Evolutionary conservation across 2,888 invertebrate genomes (phyloP).

Genomic region (Amorpha juglandis): DNA sequence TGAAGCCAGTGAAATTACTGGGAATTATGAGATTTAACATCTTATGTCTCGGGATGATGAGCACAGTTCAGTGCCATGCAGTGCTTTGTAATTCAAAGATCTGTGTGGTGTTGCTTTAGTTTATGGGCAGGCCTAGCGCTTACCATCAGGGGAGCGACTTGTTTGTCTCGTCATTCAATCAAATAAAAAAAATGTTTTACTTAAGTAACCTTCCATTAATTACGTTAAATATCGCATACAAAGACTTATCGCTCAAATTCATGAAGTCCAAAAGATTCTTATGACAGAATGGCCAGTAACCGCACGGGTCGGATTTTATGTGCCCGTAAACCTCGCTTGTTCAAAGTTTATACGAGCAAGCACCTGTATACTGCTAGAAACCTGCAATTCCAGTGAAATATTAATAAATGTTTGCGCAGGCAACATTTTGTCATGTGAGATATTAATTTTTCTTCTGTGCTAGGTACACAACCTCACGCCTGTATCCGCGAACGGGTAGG

Average conservation of each 20-base stretch:
- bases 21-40: no score
- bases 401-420: slow-evolving; percentile 20
- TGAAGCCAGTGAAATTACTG: no score
- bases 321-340: slow-evolving; percentile 16
- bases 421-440: slow-evolving; percentile 26
- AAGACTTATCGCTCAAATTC: slow-evolving; percentile 11
- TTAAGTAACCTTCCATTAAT: no score
- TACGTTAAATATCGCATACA: not conserved
- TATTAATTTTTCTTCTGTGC: slow-evolving; percentile 32
- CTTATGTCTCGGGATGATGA: no score
- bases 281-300: slow-evolving; percentile 11
- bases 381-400: slow-evolving; percentile 7
- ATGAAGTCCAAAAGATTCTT: slow-evolving; percentile 22
- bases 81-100: no score
- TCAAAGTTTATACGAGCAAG: slow-evolving; percentile 13
- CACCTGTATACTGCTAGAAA: slow-evolving; percentile 11
- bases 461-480: not conserved
- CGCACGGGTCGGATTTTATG: slow-evolving; percentile 19
- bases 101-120: no score
- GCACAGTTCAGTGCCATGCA: no score
- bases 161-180: no score
- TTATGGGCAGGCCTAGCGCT: no score
- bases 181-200: no score
- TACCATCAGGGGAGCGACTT: no score
- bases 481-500: not conserved